Evolutionary conservation across 2,113 vertebrate genomes (phyloP).

Genomic region (Oxygymnocypris stewartii): DNA sequence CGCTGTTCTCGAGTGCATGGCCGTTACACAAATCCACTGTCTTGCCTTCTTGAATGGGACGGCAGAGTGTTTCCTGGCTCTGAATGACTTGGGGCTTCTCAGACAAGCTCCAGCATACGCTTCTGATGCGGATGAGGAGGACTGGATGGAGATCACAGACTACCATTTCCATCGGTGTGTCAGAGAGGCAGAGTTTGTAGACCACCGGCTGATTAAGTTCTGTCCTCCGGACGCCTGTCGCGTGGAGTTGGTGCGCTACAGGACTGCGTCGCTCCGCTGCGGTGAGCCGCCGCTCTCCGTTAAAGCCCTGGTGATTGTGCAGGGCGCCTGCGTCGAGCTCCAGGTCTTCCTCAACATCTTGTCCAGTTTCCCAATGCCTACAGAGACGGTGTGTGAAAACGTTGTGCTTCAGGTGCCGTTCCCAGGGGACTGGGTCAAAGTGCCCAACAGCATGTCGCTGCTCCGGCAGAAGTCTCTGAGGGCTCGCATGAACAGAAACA

Average conservation of each 20-base stretch:
- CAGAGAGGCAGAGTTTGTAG: slow-evolving; percentile 80
- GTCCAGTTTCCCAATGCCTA: slow-evolving; percentile 59
- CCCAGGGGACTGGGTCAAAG: slow-evolving; percentile 89
- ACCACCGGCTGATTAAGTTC: slow-evolving; percentile 84
- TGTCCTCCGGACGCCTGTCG: slow-evolving; percentile 83
- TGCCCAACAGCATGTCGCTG: slow-evolving; percentile 86
- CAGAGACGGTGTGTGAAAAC: slow-evolving; percentile 82
- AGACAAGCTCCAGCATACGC: slow-evolving; percentile 78
- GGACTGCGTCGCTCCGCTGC: slow-evolving; percentile 70
- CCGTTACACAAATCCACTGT: slow-evolving; percentile 86
- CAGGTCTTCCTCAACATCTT: slow-evolving; percentile 91
- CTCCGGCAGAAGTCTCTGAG: slow-evolving; percentile 92
- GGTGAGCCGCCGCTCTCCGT: slow-evolving; percentile 86
- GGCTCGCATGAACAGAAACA: slow-evolving; percentile 91
- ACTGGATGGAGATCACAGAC: slow-evolving; percentile 84
- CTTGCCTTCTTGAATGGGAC: slow-evolving; percentile 86
- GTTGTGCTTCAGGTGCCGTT: slow-evolving; percentile 87
- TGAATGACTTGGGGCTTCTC: slow-evolving; percentile 86
- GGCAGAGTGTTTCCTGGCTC: slow-evolving; percentile 85
- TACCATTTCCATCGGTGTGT: slow-evolving; percentile 86
- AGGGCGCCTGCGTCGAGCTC: slow-evolving; percentile 91
- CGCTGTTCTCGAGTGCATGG: slow-evolving; percentile 73
- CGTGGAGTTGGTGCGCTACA: slow-evolving; percentile 91
- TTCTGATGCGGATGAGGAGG: slow-evolving; percentile 77
- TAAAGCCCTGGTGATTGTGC: slow-evolving; percentile 86